A percentile compares a stretch with the other conserved stretches of the same genome.
These are phyloP conservation scores for Bombus soroeensis DNA, from an alignment of 1,140 invertebrate species.

Conservation along the genomic window DNA sequence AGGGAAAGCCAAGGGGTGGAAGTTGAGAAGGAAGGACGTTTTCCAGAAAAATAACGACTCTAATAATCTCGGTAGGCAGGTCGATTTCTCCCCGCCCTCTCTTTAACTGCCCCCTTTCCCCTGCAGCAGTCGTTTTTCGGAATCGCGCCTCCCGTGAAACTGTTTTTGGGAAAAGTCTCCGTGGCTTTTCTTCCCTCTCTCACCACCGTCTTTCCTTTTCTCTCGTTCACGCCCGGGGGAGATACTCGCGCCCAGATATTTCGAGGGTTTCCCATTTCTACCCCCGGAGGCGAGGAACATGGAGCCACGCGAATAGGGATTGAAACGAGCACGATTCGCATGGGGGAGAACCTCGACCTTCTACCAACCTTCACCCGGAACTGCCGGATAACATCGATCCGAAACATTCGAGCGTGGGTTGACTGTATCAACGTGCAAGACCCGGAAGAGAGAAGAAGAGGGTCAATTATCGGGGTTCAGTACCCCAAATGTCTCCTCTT, in stretches of 20 bases:
- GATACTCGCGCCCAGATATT: slow-evolving; percentile 69
- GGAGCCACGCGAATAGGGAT: slow-evolving; percentile 64
- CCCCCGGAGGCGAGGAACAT: slow-evolving; percentile 66
- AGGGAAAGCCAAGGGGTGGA: too few relatives aligned
- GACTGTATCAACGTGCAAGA: slow-evolving; percentile 66
- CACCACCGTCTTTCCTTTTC: slow-evolving; percentile 10
- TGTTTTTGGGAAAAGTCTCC: slow-evolving; percentile 64
- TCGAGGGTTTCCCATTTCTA: slow-evolving; percentile 72
- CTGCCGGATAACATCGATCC: slow-evolving; percentile 71
- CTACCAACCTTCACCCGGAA: slow-evolving; percentile 68
- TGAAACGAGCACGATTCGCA: slow-evolving; percentile 71
- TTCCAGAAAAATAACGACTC: slow-evolving; percentile 72
- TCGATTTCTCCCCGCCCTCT: slow-evolving; percentile 45
- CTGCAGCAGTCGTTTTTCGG: slow-evolving; percentile 57
- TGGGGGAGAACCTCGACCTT: slow-evolving; percentile 71
- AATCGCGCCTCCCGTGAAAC: slow-evolving; percentile 62
- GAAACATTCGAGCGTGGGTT: slow-evolving; percentile 59
- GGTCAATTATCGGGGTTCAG: slow-evolving; percentile 70
- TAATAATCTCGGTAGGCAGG: slow-evolving; percentile 69
- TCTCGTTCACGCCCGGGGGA: slow-evolving; percentile 43
- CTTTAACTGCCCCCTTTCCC: slow-evolving; percentile 43
- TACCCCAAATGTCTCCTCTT: slow-evolving; percentile 45
- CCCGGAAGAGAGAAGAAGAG: slow-evolving; percentile 63
- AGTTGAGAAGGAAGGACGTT: slow-evolving; percentile 37
- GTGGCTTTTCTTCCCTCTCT: slow-evolving; percentile 19